phyloP scores from a whole-genome alignment of 23 tunicate species.

The Ciona savignyi region DNA sequence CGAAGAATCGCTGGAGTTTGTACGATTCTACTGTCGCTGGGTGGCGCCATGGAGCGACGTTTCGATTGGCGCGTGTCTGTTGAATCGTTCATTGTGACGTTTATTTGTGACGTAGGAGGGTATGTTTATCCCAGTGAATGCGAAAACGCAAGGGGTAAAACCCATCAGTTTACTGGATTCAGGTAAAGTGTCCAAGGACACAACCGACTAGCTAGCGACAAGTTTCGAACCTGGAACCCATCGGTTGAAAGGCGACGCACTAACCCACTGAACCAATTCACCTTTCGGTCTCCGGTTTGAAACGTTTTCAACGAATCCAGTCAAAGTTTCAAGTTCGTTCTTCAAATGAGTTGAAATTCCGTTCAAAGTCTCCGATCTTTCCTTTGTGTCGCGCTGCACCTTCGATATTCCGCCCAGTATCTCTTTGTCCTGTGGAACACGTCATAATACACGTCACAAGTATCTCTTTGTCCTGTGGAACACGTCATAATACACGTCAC shows the following conservation, averaged over 20 bases:
- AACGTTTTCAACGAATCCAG: constrained; percentile 61
- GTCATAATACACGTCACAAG: no score
- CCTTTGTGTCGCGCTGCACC: constrained; percentile 57
- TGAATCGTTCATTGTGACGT: neutral
- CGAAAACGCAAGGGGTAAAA: no score
- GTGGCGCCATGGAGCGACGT: neutral
- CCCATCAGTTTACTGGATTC: no score
- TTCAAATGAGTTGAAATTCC: constrained; percentile 28
- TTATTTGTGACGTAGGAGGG: no score
- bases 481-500: no score
- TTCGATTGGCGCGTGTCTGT: neutral
- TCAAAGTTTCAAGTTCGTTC: constrained; percentile 27
- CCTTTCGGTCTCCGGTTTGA: constrained; percentile 64
- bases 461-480: no score
- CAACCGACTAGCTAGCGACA: no score
- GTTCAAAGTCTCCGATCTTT: constrained; percentile 18
- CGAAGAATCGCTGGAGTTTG: neutral
- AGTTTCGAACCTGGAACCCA: no score
- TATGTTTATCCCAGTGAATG: no score
- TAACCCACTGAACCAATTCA: no score
- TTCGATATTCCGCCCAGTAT: constrained; percentile 26
- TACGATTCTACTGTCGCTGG: neutral
- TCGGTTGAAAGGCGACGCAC: no score
- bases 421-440: constrained; percentile 40
- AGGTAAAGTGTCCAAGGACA: no score